phyloP scores from a whole-genome alignment of 2,113 vertebrate species.

The Seriola aureovittata region DNA sequence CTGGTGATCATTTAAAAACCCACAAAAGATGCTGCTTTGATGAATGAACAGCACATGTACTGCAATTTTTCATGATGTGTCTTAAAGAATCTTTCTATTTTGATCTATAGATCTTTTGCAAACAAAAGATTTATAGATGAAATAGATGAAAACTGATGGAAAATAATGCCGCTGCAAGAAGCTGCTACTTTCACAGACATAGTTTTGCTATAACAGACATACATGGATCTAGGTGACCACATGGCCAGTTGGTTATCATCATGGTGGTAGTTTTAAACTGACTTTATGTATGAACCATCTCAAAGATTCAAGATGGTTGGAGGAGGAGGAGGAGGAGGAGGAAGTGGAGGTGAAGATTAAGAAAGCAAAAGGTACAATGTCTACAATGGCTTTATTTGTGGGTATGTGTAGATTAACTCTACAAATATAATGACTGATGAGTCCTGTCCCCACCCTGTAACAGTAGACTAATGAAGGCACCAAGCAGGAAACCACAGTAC shows the following conservation, averaged over 20 bases:
- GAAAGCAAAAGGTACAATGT: slow-evolving; percentile 66
- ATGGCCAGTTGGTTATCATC: not conserved
- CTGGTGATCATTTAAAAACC: too few species aligned
- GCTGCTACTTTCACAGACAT: not conserved
- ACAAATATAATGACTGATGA: not conserved
- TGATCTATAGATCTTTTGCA: not conserved
- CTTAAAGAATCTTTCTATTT: not conserved
- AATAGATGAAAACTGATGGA: not conserved
- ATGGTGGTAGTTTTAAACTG: slow-evolving; percentile 27
- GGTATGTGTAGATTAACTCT: slow-evolving; percentile 17
- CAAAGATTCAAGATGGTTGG: slow-evolving; percentile 74
- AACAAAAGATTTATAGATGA: not conserved
- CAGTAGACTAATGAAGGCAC: slow-evolving; percentile 1
- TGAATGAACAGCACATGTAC: slow-evolving; percentile 15
- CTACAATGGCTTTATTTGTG: not conserved
- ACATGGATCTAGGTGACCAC: not conserved
- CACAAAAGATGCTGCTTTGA: too few species aligned
- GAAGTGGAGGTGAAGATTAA: slow-evolving; percentile 64
- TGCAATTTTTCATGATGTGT: not conserved
- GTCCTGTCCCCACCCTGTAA: slow-evolving; percentile 15
- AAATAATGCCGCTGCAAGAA: not conserved
- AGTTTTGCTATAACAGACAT: not conserved
- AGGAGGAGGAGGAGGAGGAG: slow-evolving; percentile 58
- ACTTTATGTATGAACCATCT: slow-evolving; percentile 65
- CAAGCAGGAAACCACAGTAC: not conserved